These are phyloP conservation scores for Ceryle rudis DNA, from an alignment of 2,797 vertebrate genomes.

Conservation along the genomic window DNA sequence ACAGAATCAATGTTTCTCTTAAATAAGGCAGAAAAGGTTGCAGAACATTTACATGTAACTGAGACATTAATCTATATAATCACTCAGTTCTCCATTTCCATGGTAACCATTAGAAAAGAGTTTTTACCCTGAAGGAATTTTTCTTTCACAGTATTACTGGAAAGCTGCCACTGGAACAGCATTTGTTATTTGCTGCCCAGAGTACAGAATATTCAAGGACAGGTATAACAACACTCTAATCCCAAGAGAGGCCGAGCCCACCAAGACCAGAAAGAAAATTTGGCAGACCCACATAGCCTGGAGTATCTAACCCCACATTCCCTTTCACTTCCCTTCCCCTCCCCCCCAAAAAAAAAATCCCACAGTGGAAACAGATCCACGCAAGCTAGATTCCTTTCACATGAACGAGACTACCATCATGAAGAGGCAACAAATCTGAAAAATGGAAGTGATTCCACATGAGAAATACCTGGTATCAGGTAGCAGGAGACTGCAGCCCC, in stretches of 20 bases:
- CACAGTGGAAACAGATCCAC: neutral
- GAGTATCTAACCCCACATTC: neutral
- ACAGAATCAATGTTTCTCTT: neutral
- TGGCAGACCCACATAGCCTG: neutral
- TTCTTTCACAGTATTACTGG: neutral
- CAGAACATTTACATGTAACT: neutral
- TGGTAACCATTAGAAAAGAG: slow-evolving; percentile 19
- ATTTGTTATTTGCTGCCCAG: neutral
- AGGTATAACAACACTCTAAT: neutral
- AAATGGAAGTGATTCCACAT: neutral
- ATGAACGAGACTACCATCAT: neutral
- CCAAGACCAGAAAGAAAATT: neutral
- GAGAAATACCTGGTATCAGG: neutral
- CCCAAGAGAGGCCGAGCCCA: neutral
- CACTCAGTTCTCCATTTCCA: slow-evolving; percentile 20
- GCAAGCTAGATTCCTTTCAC: neutral
- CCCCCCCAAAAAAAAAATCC: neutral
- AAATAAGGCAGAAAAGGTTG: neutral
- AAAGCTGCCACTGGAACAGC: neutral
- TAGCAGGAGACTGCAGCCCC: fast-evolving
- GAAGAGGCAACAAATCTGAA: neutral
- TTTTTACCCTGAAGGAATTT: slow-evolving; percentile 22
- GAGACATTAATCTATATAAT: slow-evolving; percentile 24
- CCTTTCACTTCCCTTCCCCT: neutral
- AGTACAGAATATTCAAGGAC: neutral